These are phyloP conservation scores for Hymenochirus boettgeri DNA, from an alignment of 2,113 vertebrate species.

Conservation along the genomic window DNA sequence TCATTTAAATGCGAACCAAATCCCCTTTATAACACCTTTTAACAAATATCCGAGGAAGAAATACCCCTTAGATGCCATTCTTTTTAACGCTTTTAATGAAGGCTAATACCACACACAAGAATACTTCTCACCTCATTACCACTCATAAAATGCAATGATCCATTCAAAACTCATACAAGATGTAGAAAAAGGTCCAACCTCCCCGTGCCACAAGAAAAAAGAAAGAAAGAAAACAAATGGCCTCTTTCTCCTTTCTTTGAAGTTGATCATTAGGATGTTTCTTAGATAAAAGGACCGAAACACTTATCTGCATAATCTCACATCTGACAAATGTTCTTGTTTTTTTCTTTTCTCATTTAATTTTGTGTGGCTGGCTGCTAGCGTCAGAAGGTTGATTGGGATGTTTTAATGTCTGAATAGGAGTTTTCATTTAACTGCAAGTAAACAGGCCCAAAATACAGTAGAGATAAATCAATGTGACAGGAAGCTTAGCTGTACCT, in stretches of 20 bases:
- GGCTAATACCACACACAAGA: constrained; percentile 76
- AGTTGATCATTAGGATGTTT: constrained; percentile 72
- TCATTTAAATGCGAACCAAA: too few species aligned
- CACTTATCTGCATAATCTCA: constrained; percentile 68
- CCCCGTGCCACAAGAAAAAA: constrained; percentile 51
- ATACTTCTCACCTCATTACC: constrained; percentile 87
- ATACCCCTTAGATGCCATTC: constrained; percentile 70
- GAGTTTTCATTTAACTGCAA: constrained; percentile 31
- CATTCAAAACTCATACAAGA: constrained; percentile 71
- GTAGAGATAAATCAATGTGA: constrained; percentile 36
- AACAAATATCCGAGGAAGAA: constrained; percentile 76
- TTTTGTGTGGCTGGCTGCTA: constrained; percentile 34
- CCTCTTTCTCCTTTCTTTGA: constrained; percentile 65
- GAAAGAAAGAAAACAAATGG: constrained; percentile 46
- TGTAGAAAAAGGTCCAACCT: constrained; percentile 54
- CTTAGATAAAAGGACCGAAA: constrained; percentile 70
- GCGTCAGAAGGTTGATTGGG: constrained; percentile 37
- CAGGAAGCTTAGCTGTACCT: constrained; percentile 2
- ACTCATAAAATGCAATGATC: constrained; percentile 81
- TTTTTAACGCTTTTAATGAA: constrained; percentile 77
- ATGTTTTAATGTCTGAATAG: constrained; percentile 34
- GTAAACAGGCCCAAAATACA: constrained; percentile 23
- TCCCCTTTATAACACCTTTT: too few species aligned
- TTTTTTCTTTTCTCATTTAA: constrained; percentile 44
- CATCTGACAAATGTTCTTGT: constrained; percentile 55